A percentile compares a stretch with the other conserved stretches of the same genome.
Conservation (phyloP, 2,113 vertebrate species). For the Ochotona princeps region DNA sequence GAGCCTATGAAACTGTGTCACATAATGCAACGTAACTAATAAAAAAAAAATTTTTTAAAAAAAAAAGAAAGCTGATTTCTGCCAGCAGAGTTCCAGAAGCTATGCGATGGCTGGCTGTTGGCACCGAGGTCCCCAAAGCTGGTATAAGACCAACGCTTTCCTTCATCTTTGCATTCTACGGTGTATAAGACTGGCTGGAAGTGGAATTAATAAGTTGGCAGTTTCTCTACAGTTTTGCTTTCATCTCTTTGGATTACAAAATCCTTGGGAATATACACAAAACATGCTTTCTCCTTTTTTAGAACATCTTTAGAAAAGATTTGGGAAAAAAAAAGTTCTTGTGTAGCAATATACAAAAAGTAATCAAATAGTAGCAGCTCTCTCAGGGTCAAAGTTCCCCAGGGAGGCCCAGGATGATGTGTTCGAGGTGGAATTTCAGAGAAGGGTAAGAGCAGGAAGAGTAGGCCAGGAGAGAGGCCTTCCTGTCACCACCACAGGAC, state of each 20-base stretch:
- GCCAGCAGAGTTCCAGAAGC: neutral
- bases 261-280: neutral
- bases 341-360: neutral
- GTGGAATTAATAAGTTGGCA: neutral
- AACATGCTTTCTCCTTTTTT: neutral
- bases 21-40: too few relatives aligned
- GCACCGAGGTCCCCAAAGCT: neutral
- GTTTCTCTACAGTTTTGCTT: neutral
- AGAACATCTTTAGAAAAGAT: constrained; percentile 28
- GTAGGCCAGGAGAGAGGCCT: neutral
- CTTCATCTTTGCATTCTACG: neutral
- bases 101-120: neutral
- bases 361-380: neutral
- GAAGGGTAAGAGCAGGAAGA: neutral
- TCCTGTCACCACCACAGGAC: neutral
- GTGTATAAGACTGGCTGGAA: neutral
- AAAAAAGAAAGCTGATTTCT: constrained; percentile 28
- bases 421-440: neutral
- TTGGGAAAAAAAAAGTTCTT: neutral
- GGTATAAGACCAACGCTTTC: neutral
- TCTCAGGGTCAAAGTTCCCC: neutral
- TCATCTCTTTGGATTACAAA: neutral
- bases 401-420: neutral
- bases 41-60: too few relatives aligned
- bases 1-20: too few relatives aligned